Evolutionary conservation across 2,888 invertebrate genomes (phyloP).

Genomic region (Thereva unica): DNA sequence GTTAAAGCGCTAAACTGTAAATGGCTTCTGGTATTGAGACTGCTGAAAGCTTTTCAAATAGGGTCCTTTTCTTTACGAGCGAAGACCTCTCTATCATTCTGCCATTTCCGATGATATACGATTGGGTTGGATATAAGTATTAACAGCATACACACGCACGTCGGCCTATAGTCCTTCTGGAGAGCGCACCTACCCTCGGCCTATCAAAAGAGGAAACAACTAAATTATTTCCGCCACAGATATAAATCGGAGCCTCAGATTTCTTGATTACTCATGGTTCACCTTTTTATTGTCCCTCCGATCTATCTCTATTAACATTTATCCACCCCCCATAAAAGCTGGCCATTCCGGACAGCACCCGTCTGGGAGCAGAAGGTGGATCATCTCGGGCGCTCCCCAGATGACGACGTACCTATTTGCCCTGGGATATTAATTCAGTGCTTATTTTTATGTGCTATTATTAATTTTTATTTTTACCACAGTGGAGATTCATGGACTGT

Average conservation of each 20-base stretch:
- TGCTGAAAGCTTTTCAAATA: constrained; percentile 21
- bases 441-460: constrained; percentile 27
- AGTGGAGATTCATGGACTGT: constrained; percentile 7
- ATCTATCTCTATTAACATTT: too few species aligned
- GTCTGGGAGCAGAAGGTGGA: constrained; percentile 6
- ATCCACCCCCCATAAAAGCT: too few species aligned
- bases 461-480: constrained; percentile 25
- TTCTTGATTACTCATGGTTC: too few species aligned
- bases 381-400: constrained; percentile 9
- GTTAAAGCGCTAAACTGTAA: neutral
- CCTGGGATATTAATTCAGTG: constrained; percentile 28
- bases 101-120: constrained; percentile 31
- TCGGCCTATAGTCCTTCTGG: constrained; percentile 10
- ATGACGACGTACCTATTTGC: neutral
- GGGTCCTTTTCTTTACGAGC: constrained; percentile 14
- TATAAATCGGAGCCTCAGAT: too few species aligned
- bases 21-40: constrained; percentile 10
- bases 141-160: constrained; percentile 22
- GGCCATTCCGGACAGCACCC: neutral
- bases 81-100: constrained; percentile 29
- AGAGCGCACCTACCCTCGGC: neutral
- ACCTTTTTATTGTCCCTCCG: too few species aligned
- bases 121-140: neutral
- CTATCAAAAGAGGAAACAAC: neutral
- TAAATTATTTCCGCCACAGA: neutral